Conservation (phyloP, 2,113 vertebrate genomes). For the Lontra canadensis region DNA sequence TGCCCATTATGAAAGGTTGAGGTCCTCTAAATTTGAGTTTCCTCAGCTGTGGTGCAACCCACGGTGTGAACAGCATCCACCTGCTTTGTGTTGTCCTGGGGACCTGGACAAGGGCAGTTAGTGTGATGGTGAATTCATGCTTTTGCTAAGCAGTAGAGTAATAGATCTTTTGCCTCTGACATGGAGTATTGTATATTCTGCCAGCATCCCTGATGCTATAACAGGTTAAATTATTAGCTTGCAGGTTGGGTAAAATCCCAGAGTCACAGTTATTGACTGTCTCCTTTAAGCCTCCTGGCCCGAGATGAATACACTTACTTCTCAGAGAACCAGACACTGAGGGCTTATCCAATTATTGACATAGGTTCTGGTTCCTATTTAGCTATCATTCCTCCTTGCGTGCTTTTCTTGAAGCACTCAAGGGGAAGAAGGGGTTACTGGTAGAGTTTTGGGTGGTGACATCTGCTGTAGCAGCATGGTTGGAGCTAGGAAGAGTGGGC, state of each 20-base stretch:
- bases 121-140: neutral
- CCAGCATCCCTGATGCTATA: neutral
- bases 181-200: neutral
- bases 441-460: neutral
- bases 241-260: neutral
- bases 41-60: neutral
- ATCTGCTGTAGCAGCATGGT: neutral
- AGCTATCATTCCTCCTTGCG: neutral
- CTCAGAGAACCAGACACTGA: neutral
- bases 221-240: neutral
- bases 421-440: neutral
- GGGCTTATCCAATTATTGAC: neutral
- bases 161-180: neutral
- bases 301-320: neutral
- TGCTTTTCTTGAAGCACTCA: conserved; percentile 6
- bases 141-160: neutral
- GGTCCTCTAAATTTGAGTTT: neutral
- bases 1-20: neutral
- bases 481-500: neutral
- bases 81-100: neutral
- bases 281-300: neutral
- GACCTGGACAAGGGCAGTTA: neutral
- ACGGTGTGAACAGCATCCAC: neutral
- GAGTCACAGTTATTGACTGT: neutral
- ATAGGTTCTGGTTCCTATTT: neutral